Base-by-base conservation (phyloP, 2,113 vertebrate genomes). In the Corythornis madagascariensis region DNA sequence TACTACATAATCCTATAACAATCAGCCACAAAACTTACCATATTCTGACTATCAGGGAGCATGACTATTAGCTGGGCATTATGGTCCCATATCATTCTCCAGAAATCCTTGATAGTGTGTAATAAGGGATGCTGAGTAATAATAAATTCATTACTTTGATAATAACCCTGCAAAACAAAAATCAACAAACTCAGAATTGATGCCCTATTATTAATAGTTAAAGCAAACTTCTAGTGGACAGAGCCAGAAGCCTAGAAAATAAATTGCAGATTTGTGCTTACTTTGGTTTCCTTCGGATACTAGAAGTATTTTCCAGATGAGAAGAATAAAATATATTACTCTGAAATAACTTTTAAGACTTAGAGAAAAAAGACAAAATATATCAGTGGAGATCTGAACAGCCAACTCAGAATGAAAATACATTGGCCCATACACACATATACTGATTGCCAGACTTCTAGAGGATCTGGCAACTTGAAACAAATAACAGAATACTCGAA, bases 21-120 rank as follows among this genome's bases (percentile, higher is more conserved):
- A 60, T 45, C 11, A 80, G 40, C 16, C 35, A 64, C 10, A 16
- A 69, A 88, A 82, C 98, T 94, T 95, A 99, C 99, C 98, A 98
- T 98, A 80, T 96, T 97, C 90, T 98, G 98, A 81, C 98, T 96
- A 52, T 98, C 98, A 60, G 97, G 98, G 93, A 99, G 98, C 86
- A 99, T 99, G 65, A 99, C 98, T 40, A 99, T 98, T 80, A 99
- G 92, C 87, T 98, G 99, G 60, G 97, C 97, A 18, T 99, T 99
- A 90, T 99, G 99, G 80, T 99, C 99, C 99, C 99, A 99, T 81
- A 99, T 98, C 99, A 99, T 99, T 93, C 97, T 98, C 99, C 99
- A 99, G 96, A 99, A 99, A 96, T 99, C 99, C 91, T 98, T 99
- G 74, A 98, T 97, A 57, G 99, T 99, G 64, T 97, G 98, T 19